These are phyloP conservation scores for Xenentodon cancila DNA, from an alignment of 2,797 vertebrate genomes.

Conservation along the genomic window DNA sequence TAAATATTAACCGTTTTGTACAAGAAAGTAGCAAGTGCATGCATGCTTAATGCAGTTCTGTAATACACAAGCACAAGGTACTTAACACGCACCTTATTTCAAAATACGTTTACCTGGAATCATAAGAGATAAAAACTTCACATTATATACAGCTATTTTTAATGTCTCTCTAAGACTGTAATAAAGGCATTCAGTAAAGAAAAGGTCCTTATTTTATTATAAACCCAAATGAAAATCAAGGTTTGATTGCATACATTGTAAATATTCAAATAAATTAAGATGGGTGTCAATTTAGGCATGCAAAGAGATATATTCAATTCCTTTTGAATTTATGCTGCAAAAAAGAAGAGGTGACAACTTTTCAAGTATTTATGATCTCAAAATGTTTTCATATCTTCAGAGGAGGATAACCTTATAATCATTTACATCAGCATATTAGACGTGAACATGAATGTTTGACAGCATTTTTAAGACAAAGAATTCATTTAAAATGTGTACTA, in stretches of 20 bases:
- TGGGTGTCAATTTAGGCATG: conserved; percentile 38
- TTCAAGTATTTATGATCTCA: conserved; percentile 43
- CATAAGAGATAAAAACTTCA: too few relatives aligned
- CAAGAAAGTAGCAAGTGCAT: background rate
- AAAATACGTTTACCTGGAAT: too few relatives aligned
- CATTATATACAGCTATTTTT: too few relatives aligned
- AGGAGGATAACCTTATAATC: conserved; percentile 14
- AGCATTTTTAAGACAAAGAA: conserved; percentile 11
- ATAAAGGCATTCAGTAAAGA: too few relatives aligned
- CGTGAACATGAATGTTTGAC: conserved; percentile 21
- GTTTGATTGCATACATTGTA: conserved; percentile 4
- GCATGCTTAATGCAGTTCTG: too few relatives aligned
- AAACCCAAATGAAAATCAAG: conserved; percentile 55
- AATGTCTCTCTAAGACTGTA: background rate
- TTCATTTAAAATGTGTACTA: conserved; percentile 13
- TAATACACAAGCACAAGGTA: too few relatives aligned
- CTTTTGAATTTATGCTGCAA: conserved; percentile 1
- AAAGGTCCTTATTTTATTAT: conserved; percentile 52
- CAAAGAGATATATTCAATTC: conserved; percentile 32
- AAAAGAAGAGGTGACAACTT: conserved; percentile 30
- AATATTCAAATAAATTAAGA: conserved; percentile 50
- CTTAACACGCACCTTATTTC: too few relatives aligned
- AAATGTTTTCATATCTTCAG: background rate
- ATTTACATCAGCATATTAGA: conserved; percentile 20
- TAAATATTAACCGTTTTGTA: conserved; percentile 12